These are phyloP conservation scores for Trematomus loennbergii DNA, from an alignment of 2,113 vertebrate genomes.

Conservation along the genomic window DNA sequence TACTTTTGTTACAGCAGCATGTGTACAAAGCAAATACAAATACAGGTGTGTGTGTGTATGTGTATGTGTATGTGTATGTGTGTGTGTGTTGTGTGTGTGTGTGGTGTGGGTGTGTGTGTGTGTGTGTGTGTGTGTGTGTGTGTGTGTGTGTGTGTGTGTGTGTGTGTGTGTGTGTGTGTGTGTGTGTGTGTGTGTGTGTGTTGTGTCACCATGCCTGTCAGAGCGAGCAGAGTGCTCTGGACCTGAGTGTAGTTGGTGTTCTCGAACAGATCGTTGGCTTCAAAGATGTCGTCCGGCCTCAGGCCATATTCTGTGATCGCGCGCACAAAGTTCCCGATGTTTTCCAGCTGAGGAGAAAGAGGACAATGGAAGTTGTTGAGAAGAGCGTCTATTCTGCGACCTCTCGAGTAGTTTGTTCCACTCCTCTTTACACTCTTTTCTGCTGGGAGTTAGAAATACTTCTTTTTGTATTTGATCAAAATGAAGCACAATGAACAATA, in stretches of 20 bases:
- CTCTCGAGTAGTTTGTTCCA: neutral
- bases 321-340: constrained; percentile 93
- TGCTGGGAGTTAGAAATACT: neutral
- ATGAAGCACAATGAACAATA: neutral
- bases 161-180: neutral
- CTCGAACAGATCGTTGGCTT: constrained; percentile 97
- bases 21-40: too few species aligned
- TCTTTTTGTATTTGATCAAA: neutral
- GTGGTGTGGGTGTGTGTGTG: too few species aligned
- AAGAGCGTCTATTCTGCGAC: neutral
- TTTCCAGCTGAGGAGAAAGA: constrained; percentile 88
- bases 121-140: neutral
- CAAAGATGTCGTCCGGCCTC: constrained; percentile 92
- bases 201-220: constrained; percentile 95
- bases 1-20: too few species aligned
- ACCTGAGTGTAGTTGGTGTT: constrained; percentile 95
- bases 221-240: constrained; percentile 90
- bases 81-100: too few species aligned
- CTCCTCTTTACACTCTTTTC: too few species aligned
- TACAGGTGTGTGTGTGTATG: too few species aligned
- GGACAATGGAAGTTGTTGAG: neutral
- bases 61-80: too few species aligned
- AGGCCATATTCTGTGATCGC: constrained; percentile 92
- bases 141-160: neutral
- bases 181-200: too few species aligned